Evolutionary conservation across 2,797 vertebrate genomes (phyloP).

Genomic region (Myripristis jacobus): DNA sequence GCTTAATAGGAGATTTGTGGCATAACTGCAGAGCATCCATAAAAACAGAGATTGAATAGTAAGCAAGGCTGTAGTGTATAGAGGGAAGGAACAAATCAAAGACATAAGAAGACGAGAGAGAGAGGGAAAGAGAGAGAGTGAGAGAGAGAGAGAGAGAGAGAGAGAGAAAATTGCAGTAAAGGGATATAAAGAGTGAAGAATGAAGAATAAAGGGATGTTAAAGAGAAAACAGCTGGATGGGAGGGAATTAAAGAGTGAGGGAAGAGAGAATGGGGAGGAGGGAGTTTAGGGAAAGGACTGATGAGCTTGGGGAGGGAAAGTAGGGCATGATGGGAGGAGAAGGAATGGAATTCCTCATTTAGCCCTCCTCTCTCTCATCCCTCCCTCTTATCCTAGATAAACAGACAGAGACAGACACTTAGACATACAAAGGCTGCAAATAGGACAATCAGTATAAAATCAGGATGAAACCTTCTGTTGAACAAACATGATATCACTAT

Average conservation of each 20-base stretch:
- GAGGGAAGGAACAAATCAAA: neutral
- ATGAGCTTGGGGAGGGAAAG: conserved; percentile 4
- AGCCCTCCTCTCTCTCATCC: neutral
- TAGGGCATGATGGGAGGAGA: conserved; percentile 1
- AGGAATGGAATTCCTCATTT: neutral
- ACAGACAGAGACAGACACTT: neutral
- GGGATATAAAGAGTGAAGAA: neutral
- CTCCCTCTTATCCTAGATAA: neutral
- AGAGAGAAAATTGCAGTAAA: neutral
- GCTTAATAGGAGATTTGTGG: no score
- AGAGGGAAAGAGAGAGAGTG: neutral
- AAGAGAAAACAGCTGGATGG: neutral
- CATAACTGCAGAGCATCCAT: no score
- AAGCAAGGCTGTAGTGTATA: no score
- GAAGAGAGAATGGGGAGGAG: neutral
- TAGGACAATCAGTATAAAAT: neutral
- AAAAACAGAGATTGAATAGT: no score
- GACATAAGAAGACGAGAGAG: neutral
- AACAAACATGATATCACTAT: neutral
- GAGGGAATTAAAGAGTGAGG: neutral
- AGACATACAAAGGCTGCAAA: neutral
- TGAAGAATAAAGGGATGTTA: neutral
- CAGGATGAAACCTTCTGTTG: neutral
- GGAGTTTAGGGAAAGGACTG: neutral
- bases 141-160: neutral